Evolutionary conservation across 2,797 vertebrate species (phyloP).

Genomic region (Moxostoma hubbsi): DNA sequence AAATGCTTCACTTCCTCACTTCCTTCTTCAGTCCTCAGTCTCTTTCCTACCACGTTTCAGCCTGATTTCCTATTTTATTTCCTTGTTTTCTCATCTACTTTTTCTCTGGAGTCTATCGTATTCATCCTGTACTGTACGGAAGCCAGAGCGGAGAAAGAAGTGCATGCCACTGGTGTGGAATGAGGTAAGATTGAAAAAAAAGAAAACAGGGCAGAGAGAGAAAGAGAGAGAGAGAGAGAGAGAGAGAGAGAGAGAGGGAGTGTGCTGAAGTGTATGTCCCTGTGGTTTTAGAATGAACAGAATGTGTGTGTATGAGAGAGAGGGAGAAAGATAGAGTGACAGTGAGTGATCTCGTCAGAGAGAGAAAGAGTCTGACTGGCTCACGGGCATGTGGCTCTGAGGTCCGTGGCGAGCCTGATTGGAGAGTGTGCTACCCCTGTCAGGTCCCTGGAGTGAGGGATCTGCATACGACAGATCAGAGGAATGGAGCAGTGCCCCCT

Average conservation of each 20-base stretch:
- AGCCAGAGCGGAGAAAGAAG: slow-evolving; percentile 62
- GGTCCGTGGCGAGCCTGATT: slow-evolving; percentile 69
- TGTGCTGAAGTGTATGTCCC: slow-evolving; percentile 63
- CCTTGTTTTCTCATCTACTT: slow-evolving; percentile 64
- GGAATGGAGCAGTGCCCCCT: slow-evolving; percentile 61
- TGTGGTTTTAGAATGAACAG: slow-evolving; percentile 58
- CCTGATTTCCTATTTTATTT: slow-evolving; percentile 62
- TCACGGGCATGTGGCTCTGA: slow-evolving; percentile 59
- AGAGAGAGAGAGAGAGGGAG: slow-evolving; percentile 34
- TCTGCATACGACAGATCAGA: slow-evolving; percentile 89
- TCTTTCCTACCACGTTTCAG: slow-evolving; percentile 24
- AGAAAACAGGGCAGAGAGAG: slow-evolving; percentile 10
- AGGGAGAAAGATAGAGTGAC: slow-evolving; percentile 38
- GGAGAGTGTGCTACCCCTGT: slow-evolving; percentile 79
- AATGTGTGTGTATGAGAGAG: slow-evolving; percentile 8
- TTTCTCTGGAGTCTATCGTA: slow-evolving; percentile 60
- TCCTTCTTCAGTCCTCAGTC: slow-evolving; percentile 37
- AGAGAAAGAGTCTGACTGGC: slow-evolving; percentile 32
- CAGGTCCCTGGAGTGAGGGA: slow-evolving; percentile 81
- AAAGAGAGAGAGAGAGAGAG: slow-evolving; percentile 24
- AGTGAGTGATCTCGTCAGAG: too few relatives aligned
- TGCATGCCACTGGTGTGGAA: slow-evolving; percentile 30
- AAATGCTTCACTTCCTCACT: slow-evolving; percentile 72
- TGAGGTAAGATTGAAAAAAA: slow-evolving; percentile 33
- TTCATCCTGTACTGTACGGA: slow-evolving; percentile 63